Evolutionary conservation across 2,113 vertebrate species (phyloP), one percentile per base, ranked within the genome.

Genomic region (Vombatus ursinus): DNA sequence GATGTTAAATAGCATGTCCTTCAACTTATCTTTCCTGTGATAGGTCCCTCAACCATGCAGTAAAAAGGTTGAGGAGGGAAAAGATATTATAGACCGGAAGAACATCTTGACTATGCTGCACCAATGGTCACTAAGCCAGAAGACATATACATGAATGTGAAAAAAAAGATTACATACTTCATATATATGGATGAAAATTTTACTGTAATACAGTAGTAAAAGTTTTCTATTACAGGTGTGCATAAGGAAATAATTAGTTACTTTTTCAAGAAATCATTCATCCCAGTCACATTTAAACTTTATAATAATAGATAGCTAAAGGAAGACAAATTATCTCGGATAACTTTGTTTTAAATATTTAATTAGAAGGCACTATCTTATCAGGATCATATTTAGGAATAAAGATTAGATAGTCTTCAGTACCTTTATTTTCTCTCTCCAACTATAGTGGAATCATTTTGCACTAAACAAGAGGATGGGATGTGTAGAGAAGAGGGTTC

Each of bases 291-390:
- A 28, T 1, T 37, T 68, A 2, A 22, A 23, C 19, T 50, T 26
- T 84, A 25, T 31, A 54, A 11, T 3, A 23, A 28, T 19, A 92
- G 48, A 54, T 52, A n/a, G 0, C 37, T 1, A 25, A 19, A 61
- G 90, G 50, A 57, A 50, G 9, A 89, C 8, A 31, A 26, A 3
- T 50, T 92, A 92, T 92, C 49, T 6, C 8, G 9, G 50, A 8
- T 93, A 61, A 94, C 5, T 47, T 12, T 90, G 31, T 48, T 48
- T 50, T 44, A 84, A 84, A 90, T 90, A 90, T 48, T 94, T 91
- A 89, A 50, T 47, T 94, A 16, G 47, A 89, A 44, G 90, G 48
- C 95, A 50, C 14, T 91, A 95, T 44, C 52, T 96, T 96, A 95
- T 8, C 89, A 95, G 44, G 77, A 1, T 2, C 4, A 7, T 37